A percentile compares a stretch with the other conserved stretches of the same genome.
phyloP scores from a whole-genome alignment of 1,140 invertebrate genomes.

The Drosophila subpulchrella region DNA sequence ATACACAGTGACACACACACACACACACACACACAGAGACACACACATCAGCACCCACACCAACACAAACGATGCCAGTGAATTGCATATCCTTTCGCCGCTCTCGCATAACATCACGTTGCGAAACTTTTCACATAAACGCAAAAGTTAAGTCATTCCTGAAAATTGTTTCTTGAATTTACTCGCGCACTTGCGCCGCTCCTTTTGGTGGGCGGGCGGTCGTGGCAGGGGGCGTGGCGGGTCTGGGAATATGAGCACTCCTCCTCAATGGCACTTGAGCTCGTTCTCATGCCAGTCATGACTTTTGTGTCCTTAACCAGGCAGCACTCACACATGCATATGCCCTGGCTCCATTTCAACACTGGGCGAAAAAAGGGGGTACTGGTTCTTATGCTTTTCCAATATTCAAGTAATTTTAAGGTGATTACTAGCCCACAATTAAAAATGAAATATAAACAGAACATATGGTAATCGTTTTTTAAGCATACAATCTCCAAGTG shows the following conservation, averaged over 20 bases:
- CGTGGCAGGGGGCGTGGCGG: not conserved
- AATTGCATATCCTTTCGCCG: conserved; percentile 62
- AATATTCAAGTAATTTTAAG: too few relatives aligned
- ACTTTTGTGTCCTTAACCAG: conserved; percentile 57
- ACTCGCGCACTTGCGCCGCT: conserved; percentile 63
- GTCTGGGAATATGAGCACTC: conserved; percentile 49
- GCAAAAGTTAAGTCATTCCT: conserved; percentile 82
- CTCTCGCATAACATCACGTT: conserved; percentile 78
- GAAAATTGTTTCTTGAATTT: conserved; percentile 83
- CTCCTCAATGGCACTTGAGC: conserved; percentile 55
- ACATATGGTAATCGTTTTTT: too few relatives aligned
- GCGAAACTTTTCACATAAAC: conserved; percentile 80
- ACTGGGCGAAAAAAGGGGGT: conserved; percentile 8
- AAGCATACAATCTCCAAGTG: too few relatives aligned
- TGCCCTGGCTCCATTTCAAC: not conserved
- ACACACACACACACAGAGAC: not conserved
- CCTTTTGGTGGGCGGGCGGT: conserved; percentile 3
- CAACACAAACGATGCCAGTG: conserved; percentile 10
- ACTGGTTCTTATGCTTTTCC: too few relatives aligned
- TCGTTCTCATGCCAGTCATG: conserved; percentile 35
- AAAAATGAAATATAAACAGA: not conserved
- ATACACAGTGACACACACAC: not conserved
- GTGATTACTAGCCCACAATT: too few relatives aligned
- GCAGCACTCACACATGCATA: conserved; percentile 1
- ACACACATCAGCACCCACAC: not conserved